Base-by-base conservation (phyloP, 2,888 invertebrate species). In the Eulithis testata region DNA sequence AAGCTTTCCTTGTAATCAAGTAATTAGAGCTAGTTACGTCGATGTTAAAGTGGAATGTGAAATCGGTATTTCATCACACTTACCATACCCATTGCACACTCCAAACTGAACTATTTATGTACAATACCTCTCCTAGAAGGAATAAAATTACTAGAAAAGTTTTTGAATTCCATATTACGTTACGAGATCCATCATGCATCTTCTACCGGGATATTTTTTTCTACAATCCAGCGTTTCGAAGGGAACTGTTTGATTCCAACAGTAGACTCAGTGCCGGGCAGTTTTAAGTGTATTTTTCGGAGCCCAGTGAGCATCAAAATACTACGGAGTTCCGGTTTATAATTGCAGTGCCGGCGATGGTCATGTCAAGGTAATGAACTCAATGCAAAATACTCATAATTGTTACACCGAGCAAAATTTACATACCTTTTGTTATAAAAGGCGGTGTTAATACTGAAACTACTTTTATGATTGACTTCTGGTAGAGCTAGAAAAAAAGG, bases 321-420 rank as follows among this genome's bases (percentile, higher is more conserved):
- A 31, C 27, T 53, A 53, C 53, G 21, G 36, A 44, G 59, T 64
- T 59, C 64, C 60, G 55, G 64, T 60, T 55, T 37, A 56, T 60
- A 60, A 60, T 65, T 37, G 55, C 45, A 49, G 40, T 49, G 14
- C 45, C 9, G 45, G 27, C 12, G 45, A 45, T 31, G 54, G 11
- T 36, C 55, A 36, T 60, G 64, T 60, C 60, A 65, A 60, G 64
- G 60, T 60, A 53, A 31, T 63, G 63, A 67, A 60, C 66, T 56
- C 64, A 72, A 73, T 67, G 65, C 55, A 54, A 52, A 52, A 47
- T 45, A 37, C 3, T 7, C 21, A 21, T 54, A 21, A 21, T 49
- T 40, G 9, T 40, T 5, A 40, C 9, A 7, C 5, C 8, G 37
- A 7, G 40, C 40, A 9, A 2, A 40, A 9, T 40, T 40, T 11